Percentiles rank a stretch among this genome's conserved stretches.
Conservation (phyloP, 2,113 vertebrate genomes). For the Leptocoma aspasia region DNA sequence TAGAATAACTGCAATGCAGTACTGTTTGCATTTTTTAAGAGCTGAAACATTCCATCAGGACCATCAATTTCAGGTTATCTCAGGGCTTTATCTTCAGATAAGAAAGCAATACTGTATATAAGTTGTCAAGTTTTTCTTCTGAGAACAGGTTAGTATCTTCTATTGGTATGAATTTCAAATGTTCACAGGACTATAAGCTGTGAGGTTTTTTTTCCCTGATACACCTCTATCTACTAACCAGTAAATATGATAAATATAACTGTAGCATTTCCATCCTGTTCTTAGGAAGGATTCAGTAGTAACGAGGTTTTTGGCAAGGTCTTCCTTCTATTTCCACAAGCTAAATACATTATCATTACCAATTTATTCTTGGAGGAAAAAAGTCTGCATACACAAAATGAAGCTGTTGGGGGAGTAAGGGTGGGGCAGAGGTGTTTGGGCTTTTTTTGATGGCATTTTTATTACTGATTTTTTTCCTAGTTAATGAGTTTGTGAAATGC, state of each 20-base stretch:
- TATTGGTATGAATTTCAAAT: not conserved
- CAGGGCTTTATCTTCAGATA: not conserved
- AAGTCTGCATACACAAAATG: not conserved
- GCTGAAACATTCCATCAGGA: conserved; percentile 39
- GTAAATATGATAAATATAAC: not conserved
- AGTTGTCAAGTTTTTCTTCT: not conserved
- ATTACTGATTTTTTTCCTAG: not conserved
- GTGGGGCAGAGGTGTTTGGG: not conserved
- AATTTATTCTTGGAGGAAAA: not conserved
- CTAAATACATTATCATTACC: not conserved
- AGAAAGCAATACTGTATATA: not conserved
- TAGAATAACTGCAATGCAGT: conserved; percentile 69
- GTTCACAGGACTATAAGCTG: not conserved
- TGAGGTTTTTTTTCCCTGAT: not conserved
- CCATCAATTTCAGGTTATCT: conserved; percentile 26
- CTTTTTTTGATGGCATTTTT: not conserved
- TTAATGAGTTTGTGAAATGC: not conserved
- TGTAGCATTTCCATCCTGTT: not conserved
- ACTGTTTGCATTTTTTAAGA: conserved; percentile 52
- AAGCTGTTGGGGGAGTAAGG: not conserved
- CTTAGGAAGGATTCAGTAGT: not conserved
- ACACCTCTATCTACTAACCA: not conserved
- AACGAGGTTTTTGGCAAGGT: not conserved
- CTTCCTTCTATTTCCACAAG: not conserved
- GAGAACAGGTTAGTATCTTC: not conserved